Conservation (phyloP, 1,140 invertebrate genomes). For the Plodia interpunctella region DNA sequence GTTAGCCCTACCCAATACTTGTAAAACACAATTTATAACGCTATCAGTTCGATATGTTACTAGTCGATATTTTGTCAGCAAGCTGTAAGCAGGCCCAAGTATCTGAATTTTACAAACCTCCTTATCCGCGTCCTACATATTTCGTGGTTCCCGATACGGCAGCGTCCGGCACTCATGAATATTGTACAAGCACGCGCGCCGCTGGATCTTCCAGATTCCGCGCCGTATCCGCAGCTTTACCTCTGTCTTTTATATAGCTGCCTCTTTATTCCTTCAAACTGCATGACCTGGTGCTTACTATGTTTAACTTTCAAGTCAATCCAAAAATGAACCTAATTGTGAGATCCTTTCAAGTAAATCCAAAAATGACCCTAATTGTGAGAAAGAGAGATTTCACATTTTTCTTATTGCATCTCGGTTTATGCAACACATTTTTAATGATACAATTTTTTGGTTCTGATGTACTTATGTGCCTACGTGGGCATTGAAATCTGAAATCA, state of each 20-base stretch:
- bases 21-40: no score
- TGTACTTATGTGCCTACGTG: not conserved
- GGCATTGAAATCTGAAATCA: not conserved
- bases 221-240: conserved; percentile 34
- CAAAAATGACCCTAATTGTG: no score
- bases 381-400: no score
- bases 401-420: not conserved
- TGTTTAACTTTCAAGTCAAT: conserved; percentile 2
- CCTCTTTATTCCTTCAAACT: conserved; percentile 22
- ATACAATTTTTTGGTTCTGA: not conserved
- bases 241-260: conserved; percentile 29
- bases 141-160: conserved; percentile 2
- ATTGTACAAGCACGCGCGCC: conserved; percentile 43
- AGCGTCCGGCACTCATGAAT: conserved; percentile 39
- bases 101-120: not conserved
- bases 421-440: no score
- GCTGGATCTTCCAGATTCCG: conserved; percentile 37
- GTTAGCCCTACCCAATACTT: no score
- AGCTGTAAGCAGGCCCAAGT: no score
- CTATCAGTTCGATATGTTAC: no score
- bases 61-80: no score
- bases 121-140: not conserved
- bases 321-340: no score
- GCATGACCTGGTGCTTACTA: conserved; percentile 23
- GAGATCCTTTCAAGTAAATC: not conserved